Percentiles rank a stretch among this genome's conserved stretches.
These are phyloP conservation scores for Cydia pomonella DNA, from an alignment of 1,140 invertebrate species.

Conservation along the genomic window DNA sequence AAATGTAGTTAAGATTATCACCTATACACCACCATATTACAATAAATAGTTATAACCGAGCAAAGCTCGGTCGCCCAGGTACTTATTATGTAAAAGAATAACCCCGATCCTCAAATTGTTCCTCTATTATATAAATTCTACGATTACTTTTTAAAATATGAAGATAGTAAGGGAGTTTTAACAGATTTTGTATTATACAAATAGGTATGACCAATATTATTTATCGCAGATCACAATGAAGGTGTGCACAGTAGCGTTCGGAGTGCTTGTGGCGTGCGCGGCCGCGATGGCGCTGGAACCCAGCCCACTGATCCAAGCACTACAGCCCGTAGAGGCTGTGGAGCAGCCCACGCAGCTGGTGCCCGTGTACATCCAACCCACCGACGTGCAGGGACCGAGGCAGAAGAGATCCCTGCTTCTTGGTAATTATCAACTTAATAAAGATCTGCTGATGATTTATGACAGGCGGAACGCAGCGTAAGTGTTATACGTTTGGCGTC, in stretches of 20 bases:
- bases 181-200: no score
- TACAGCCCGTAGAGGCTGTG: constrained; percentile 39
- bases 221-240: constrained; percentile 57
- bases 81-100: no score
- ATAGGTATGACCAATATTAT: background rate
- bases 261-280: constrained; percentile 54
- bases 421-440: constrained; percentile 36
- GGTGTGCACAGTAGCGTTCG: constrained; percentile 50
- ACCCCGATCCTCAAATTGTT: no score
- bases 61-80: no score
- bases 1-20: no score
- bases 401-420: constrained; percentile 47
- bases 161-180: no score
- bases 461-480: no score
- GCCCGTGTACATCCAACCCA: constrained; percentile 9
- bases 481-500: no score
- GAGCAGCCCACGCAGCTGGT: constrained; percentile 34
- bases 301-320: constrained; percentile 45
- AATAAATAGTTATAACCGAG: no score
- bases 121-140: no score
- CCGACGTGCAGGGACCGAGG: constrained; percentile 33
- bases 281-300: constrained; percentile 50
- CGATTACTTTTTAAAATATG: no score
- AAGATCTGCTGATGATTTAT: background rate
- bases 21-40: no score